Evolutionary conservation across 2,888 invertebrate genomes (phyloP).

Genomic region (Phymatocera aterrima): DNA sequence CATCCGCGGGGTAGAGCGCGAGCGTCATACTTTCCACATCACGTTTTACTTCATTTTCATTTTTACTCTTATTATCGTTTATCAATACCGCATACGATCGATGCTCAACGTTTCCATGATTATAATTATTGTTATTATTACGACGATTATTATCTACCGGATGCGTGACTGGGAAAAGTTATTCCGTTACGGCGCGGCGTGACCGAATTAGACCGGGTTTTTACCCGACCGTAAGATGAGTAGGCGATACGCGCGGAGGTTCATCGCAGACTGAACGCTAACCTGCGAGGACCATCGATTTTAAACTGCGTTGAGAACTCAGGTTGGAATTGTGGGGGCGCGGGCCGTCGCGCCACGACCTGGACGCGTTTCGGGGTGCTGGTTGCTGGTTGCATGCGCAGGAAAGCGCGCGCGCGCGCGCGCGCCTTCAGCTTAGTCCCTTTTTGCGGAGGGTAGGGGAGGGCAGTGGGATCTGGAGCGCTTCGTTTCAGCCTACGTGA

Average conservation of each 20-base stretch:
- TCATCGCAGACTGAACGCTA: slow-evolving; percentile 67
- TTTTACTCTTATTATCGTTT: neutral
- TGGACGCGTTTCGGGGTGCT: slow-evolving; percentile 52
- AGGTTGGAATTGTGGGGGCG: slow-evolving; percentile 49
- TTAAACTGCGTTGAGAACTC: slow-evolving; percentile 61
- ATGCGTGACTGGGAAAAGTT: slow-evolving; percentile 5
- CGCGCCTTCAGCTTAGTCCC: neutral
- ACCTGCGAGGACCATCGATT: slow-evolving; percentile 69
- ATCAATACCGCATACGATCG: neutral
- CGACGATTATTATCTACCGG: neutral
- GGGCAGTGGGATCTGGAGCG: neutral
- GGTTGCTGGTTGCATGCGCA: slow-evolving; percentile 56
- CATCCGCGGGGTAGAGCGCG: no score
- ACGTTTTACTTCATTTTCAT: neutral
- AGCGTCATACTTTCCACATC: neutral
- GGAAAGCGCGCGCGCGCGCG: slow-evolving; percentile 57
- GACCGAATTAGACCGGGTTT: neutral
- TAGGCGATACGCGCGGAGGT: slow-evolving; percentile 62
- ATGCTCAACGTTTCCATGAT: neutral
- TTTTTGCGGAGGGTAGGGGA: no score
- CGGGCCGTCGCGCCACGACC: slow-evolving; percentile 53
- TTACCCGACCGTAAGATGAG: neutral
- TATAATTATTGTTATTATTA: neutral
- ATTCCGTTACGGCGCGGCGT: slow-evolving; percentile 20
- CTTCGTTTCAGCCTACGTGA: no score